These are phyloP conservation scores for Heteropelma amictum DNA, from an alignment of 2,888 invertebrate species.

Conservation along the genomic window DNA sequence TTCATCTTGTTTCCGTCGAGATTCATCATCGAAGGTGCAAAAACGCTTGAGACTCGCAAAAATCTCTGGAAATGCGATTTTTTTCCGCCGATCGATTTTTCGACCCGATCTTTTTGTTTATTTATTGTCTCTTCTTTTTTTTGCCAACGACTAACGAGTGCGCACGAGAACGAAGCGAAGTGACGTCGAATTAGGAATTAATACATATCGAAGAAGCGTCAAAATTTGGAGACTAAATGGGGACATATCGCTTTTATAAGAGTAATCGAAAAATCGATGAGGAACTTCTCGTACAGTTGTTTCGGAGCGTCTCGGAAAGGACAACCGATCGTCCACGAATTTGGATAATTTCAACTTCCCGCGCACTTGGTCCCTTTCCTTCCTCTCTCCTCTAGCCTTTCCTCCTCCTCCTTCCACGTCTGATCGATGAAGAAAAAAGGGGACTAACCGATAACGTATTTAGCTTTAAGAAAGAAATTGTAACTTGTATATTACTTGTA, in stretches of 20 bases:
- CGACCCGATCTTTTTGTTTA: conserved; percentile 9
- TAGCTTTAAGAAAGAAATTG: conserved; percentile 57
- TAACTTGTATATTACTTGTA: conserved; percentile 76
- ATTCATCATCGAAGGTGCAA: too few species aligned
- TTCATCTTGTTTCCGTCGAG: too few species aligned
- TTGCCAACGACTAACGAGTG: conserved; percentile 29
- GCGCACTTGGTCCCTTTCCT: conserved; percentile 19
- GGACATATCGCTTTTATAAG: conserved; percentile 73
- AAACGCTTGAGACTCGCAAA: background rate
- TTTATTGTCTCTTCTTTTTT: conserved; percentile 7
- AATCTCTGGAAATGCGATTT: conserved; percentile 21
- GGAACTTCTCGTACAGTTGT: conserved; percentile 63
- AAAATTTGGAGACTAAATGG: conserved; percentile 62
- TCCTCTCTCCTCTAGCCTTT: conserved; percentile 26
- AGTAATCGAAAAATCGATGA: conserved; percentile 44
- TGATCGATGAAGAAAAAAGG: conserved; percentile 59
- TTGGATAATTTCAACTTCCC: conserved; percentile 67
- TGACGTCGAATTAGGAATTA: conserved; percentile 50
- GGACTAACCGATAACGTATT: conserved; percentile 68
- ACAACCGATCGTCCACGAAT: conserved; percentile 60
- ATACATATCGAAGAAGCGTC: conserved; percentile 66
- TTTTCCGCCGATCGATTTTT: background rate
- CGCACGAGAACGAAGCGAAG: conserved; percentile 18
- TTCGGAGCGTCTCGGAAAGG: conserved; percentile 55
- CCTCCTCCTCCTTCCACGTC: conserved; percentile 41